These are phyloP conservation scores for Atlantisia rogersi DNA, from an alignment of 2,113 vertebrate genomes.

Conservation along the genomic window DNA sequence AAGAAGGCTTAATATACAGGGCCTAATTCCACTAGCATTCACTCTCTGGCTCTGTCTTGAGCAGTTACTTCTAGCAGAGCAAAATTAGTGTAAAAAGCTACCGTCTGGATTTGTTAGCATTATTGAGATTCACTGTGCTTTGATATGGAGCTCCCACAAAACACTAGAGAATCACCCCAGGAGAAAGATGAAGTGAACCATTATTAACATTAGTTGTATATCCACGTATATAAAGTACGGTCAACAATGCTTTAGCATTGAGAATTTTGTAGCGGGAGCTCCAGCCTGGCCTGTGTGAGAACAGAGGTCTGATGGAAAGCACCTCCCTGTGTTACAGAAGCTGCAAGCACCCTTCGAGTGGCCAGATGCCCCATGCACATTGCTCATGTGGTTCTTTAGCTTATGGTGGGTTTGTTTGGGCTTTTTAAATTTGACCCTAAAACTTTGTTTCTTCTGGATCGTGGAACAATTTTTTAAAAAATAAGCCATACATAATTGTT, in stretches of 20 bases:
- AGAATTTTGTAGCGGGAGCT: neutral
- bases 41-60: neutral
- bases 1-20: neutral
- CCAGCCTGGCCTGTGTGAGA: neutral
- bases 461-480: neutral
- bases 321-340: neutral
- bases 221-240: neutral
- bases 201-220: neutral
- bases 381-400: neutral
- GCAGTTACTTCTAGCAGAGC: neutral
- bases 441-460: neutral
- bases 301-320: neutral
- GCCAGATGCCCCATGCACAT: rapidly evolving
- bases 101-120: neutral
- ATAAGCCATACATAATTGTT: neutral
- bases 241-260: neutral
- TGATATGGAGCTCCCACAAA: neutral
- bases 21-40: neutral
- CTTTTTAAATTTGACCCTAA: neutral
- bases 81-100: neutral
- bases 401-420: neutral
- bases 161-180: neutral
- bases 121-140: neutral
- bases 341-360: neutral
- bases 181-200: neutral